Conservation (phyloP, 2,113 vertebrate genomes). For the Halichoerus grypus region DNA sequence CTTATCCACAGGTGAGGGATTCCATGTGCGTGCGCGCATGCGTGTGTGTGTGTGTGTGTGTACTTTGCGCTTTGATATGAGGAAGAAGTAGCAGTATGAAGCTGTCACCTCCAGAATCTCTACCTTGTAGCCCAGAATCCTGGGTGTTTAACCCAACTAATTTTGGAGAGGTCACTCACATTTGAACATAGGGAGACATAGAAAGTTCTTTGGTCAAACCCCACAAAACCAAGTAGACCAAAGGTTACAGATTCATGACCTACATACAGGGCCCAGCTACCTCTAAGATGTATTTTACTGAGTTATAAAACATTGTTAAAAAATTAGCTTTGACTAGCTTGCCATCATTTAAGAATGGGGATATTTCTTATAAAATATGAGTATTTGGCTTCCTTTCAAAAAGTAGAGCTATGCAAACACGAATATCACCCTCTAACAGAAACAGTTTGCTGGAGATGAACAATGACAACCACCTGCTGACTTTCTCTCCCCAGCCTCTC, state of each 20-base stretch:
- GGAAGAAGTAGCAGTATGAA: not conserved
- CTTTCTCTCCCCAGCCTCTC: not conserved
- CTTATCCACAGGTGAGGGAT: not conserved
- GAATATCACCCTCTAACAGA: not conserved
- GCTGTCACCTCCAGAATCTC: not conserved
- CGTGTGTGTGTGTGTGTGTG: rapidly evolving
- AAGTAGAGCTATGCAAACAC: not conserved
- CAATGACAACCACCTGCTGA: not conserved
- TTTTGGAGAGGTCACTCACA: not conserved
- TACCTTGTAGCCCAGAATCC: not conserved
- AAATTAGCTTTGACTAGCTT: not conserved
- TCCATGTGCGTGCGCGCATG: rapidly evolving
- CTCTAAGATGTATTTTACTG: not conserved
- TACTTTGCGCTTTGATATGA: not conserved
- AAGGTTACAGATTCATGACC: not conserved
- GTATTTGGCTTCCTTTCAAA: not conserved
- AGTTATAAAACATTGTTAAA: not conserved
- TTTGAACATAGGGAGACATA: not conserved
- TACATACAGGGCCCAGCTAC: not conserved
- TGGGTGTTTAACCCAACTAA: not conserved
- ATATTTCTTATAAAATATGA: not conserved
- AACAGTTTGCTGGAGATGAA: not conserved
- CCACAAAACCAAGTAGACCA: not conserved
- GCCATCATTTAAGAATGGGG: not conserved
- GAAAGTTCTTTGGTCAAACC: not conserved